A percentile compares a stretch with the other conserved stretches of the same genome.
Evolutionary conservation across 2,888 invertebrate genomes (phyloP).

Genomic region (Meghimatium bilineatum): DNA sequence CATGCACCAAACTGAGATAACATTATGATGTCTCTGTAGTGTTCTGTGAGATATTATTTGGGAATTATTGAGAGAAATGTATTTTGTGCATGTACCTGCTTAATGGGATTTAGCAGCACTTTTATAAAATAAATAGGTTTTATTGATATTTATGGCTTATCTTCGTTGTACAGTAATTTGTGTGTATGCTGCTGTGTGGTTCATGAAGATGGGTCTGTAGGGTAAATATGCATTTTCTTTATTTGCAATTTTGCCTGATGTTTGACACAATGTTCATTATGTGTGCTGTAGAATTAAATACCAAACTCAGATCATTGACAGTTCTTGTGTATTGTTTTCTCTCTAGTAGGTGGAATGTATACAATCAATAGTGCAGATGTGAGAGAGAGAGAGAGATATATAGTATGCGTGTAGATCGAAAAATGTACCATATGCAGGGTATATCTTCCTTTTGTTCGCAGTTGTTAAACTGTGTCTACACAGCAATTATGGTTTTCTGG

Average conservation of each 20-base stretch:
- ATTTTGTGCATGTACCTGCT: not conserved
- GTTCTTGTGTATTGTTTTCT: not conserved
- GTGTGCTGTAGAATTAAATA: conserved; percentile 29
- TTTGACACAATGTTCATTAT: conserved; percentile 21
- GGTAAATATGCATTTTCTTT: conserved; percentile 9
- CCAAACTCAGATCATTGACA: not conserved
- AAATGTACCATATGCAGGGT: no score
- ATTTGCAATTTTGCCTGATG: conserved; percentile 20
- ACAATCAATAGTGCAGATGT: no score
- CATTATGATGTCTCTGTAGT: not conserved
- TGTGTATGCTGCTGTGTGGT: not conserved
- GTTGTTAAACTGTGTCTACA: no score
- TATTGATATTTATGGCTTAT: conserved; percentile 1
- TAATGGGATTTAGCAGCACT: not conserved
- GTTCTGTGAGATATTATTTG: no score
- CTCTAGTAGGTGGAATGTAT: no score
- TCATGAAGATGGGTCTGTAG: not conserved
- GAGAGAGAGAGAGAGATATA: no score
- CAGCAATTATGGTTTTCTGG: no score
- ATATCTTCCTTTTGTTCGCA: no score
- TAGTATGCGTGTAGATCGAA: no score
- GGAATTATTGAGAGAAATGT: not conserved
- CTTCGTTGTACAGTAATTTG: conserved; percentile 13
- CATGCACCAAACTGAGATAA: no score
- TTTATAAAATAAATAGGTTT: not conserved